Base-by-base conservation (phyloP, 2,888 invertebrate genomes). In the Tenthredo mesomela region DNA sequence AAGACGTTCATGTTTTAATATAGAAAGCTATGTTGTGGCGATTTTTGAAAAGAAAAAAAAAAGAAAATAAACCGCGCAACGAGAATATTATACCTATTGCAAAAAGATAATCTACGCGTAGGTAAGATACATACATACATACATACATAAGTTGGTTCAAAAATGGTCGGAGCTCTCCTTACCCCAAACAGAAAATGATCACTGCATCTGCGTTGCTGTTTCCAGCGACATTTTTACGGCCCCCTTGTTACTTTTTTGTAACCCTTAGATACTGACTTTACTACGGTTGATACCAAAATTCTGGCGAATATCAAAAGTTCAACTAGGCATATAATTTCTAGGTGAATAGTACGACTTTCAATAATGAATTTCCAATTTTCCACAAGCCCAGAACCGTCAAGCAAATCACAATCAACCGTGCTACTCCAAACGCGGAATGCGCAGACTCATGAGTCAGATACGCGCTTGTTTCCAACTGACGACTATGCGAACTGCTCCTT, bases 151-250 rank as follows among this genome's bases (percentile, higher is more conserved):
- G 67, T 65, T 67, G 18, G 82, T 65, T 82, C 67, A 67, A 82
- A 82, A 82, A 82, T 82, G 82, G 65, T 82, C 65, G 82, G 61
- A 70, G 82, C 43, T 70, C 65, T 82, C 82, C 67, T 80, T 61
- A 87, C 88, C 88, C 86, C 87, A 87, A 87, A 85, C 86, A 65
- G 80, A 80, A 80, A 86, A 87, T 82, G 75, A 89, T 90, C 89
- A 91, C 90, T 91, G 89, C 89, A 89, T 91, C 89, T 89, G 91
- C 90, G 91, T 91, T 91, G 90, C 91, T 90, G 91, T 89, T 91
- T 90, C 90, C 89, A 92, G 89, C 92, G 91, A 92, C 92, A 92
- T 92, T 92, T 92, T 91, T 91, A 92, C 90, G 90, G 89, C 85
- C 87, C 87, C 88, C 33, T 89, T 87, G 85, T 88, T 85, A 67